Base-by-base conservation (phyloP, 2,797 vertebrate genomes). In the Pangasius mekongensis region DNA sequence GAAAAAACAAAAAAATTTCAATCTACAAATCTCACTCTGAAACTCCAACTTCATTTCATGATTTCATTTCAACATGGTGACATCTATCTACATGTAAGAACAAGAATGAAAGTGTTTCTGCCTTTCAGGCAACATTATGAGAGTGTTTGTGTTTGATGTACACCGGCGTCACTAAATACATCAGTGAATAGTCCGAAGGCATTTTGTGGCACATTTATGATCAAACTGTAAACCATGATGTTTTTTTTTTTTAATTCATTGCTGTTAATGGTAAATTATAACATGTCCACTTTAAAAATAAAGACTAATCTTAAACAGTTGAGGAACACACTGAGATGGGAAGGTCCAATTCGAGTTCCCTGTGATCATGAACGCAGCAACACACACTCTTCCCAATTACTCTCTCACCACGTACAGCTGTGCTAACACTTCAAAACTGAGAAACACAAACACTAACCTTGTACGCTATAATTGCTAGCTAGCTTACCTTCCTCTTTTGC, bases 401-500 rank as follows among this genome's bases (percentile, higher is more conserved):
- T 49, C 24, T 76, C 24, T 49, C 43, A 14, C 27, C n/a, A 11
- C 71, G 13, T 24, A 4, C 18, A 14, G 33, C 33, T 36, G 16
- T 67, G 36, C 22, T 73, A 73, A 24, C 71, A 2, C 71, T 22
- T 52, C 27, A 16, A n/a, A 11, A 10, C 54, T 58, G 30, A 56
- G 27, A 52, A 24, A 81, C 52, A 81, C 78, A 43, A 30, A 82
- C 24, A 20, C 39, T 27, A n/a, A 62, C 36, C 60, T 47, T 66
- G 11, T 18, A 3, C 86, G 64, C 39, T 3, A 16, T 77, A 47
- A 24, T 47, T 13, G 43, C 71, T 84, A 62, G 69, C 88, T 81
- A 36, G 43, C 88, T 90, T 62, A 30, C 39, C 3, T 47, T 43
- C 30, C 58, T 33, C 7, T 52, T 22, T 83, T 91, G 66, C 27